These are phyloP conservation scores for Eulimnadia texana DNA, from an alignment of 1,140 invertebrate species.

Conservation along the genomic window DNA sequence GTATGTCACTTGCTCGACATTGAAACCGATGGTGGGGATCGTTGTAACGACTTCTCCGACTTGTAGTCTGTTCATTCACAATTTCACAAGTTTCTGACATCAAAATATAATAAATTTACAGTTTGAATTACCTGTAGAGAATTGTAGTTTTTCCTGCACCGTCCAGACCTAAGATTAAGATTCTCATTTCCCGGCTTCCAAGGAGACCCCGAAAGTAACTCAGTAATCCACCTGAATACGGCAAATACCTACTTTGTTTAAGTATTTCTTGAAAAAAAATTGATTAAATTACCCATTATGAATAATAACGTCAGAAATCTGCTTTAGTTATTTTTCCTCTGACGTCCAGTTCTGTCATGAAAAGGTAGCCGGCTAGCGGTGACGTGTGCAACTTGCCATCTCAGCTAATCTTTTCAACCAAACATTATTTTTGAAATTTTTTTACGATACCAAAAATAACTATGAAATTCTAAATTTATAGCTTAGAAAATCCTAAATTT, in stretches of 20 bases:
- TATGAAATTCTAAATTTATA: no score
- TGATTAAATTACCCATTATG: neutral
- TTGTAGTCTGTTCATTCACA: slow-evolving; percentile 48
- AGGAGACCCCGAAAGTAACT: slow-evolving; percentile 89
- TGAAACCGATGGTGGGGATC: slow-evolving; percentile 96
- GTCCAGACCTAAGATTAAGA: slow-evolving; percentile 93
- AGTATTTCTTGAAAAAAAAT: no score
- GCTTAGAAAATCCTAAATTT: no score
- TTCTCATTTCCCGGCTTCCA: slow-evolving; percentile 90
- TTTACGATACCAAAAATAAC: no score
- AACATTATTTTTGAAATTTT: no score
- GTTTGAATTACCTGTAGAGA: slow-evolving; percentile 60
- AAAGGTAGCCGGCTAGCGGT: neutral
- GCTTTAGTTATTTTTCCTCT: neutral
- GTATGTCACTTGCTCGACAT: slow-evolving; percentile 92
- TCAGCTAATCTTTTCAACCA: no score
- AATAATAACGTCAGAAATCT: neutral
- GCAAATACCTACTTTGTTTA: no score
- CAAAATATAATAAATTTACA: slow-evolving; percentile 1
- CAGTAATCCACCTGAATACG: slow-evolving; percentile 88
- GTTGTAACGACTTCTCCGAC: slow-evolving; percentile 99
- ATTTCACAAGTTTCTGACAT: neutral
- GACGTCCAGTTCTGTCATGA: neutral
- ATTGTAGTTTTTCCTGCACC: slow-evolving; percentile 98
- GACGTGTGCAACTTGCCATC: neutral